Percentiles rank a stretch among this genome's conserved stretches.
Evolutionary conservation across 2,113 vertebrate species (phyloP).

Genomic region (Neogobius melanostomus): DNA sequence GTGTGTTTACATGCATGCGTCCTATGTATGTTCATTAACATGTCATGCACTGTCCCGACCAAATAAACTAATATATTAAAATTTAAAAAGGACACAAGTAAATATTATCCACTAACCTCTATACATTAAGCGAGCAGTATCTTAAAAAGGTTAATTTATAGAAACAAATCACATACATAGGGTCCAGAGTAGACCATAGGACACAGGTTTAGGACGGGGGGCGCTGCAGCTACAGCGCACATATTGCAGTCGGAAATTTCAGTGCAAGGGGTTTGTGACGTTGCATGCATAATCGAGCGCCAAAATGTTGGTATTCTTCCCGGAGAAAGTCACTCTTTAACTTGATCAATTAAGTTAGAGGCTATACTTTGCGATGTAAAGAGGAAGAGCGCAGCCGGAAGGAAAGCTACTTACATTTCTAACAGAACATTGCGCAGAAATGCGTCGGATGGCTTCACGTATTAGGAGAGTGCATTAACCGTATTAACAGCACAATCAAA

Average conservation of each 20-base stretch:
- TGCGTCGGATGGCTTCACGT: not conserved
- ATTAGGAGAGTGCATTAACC: not conserved
- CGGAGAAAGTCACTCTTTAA: not conserved
- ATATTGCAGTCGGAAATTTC: not conserved
- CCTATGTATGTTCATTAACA: too few relatives aligned
- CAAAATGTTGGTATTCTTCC: constrained; percentile 20
- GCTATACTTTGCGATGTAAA: not conserved
- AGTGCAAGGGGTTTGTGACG: constrained; percentile 17
- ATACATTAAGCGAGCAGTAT: too few relatives aligned
- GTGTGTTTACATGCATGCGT: too few relatives aligned
- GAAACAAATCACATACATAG: too few relatives aligned
- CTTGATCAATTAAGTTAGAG: not conserved
- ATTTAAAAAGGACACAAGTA: too few relatives aligned
- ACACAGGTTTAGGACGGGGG: not conserved
- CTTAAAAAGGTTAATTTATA: too few relatives aligned
- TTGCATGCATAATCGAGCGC: constrained; percentile 43
- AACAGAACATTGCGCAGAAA: not conserved
- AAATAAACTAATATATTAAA: too few relatives aligned
- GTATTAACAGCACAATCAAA: not conserved
- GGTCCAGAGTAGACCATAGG: too few relatives aligned
- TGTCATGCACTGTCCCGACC: too few relatives aligned
- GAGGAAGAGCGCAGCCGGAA: not conserved
- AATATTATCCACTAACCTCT: too few relatives aligned
- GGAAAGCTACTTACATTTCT: not conserved
- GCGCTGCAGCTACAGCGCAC: constrained; percentile 13